Base-by-base conservation (phyloP, 92 coral and sea anemone genomes). In the Blastomussa wellsi region DNA sequence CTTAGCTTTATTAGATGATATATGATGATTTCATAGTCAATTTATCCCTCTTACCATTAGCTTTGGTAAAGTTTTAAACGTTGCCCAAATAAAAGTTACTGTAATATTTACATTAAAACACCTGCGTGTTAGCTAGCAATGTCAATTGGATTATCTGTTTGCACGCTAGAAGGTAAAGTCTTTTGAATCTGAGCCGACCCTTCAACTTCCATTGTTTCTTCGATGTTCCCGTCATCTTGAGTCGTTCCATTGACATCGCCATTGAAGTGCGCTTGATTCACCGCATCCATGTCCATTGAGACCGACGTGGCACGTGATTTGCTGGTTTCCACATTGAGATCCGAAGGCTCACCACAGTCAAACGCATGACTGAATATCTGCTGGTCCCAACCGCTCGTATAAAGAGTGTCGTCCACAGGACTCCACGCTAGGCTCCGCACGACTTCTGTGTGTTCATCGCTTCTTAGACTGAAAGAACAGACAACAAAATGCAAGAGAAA, bases 391-490 rank as follows among this genome's bases (percentile, higher is more conserved):
- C 99, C 99, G 67, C 98, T 95, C 64, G 99, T 92, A 22, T 94
- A 74, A n/a, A 96, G 90, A 19, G 97, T 90, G 82, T 93, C 98
- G 62, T 95, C 99, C 26, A 88, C 82, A 15, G 99, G 99, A 51
- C 98, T 96, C 99, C 99, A 96, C 11, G 99, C 95, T 87, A 96
- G 84, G 72, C 96, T 97, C 9, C 95, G 92, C 41, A 94, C 98
- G 77, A 92, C 95, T 67, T 96, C 99, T 48, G 91, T 86, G 86
- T 96, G 99, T 37, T 94, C 94, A 49, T 91, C 94, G 81, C 93
- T 96, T 84, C 95, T 83, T 28, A 95, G 93, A n/a, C 99, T 96
- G 81, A 37, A 44, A 86, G 82, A 20, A 51, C 17, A 17, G 53
- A 39, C 24, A 36, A 24, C 7, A 14, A 67, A 44, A 33, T 38